These are phyloP conservation scores for Tipula helvola DNA, from an alignment of 2,888 invertebrate genomes.

Conservation along the genomic window DNA sequence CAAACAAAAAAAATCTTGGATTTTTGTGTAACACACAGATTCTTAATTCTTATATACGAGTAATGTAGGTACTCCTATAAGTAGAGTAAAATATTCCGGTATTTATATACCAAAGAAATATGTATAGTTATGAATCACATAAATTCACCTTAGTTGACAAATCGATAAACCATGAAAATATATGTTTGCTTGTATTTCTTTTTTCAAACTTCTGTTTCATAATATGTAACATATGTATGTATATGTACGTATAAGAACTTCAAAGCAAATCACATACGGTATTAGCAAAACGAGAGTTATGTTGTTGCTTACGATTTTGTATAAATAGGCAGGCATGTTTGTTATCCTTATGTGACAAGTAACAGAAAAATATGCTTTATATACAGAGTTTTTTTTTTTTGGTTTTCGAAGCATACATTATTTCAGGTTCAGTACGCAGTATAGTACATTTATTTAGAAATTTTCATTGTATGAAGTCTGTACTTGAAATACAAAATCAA, in stretches of 20 bases:
- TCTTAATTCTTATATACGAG: neutral
- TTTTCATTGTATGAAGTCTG: no score
- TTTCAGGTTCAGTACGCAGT: no score
- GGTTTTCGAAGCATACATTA: no score
- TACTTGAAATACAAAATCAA: no score
- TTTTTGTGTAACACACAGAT: neutral
- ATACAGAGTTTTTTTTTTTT: neutral
- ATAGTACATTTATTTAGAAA: no score
- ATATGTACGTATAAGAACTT: neutral
- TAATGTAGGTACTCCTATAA: neutral
- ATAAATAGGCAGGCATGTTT: neutral
- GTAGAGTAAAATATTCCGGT: neutral
- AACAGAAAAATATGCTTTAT: neutral
- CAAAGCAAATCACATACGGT: neutral
- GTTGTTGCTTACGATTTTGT: no score
- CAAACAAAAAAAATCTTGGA: neutral
- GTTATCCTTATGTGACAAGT: neutral
- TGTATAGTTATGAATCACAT: neutral
- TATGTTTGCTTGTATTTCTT: neutral
- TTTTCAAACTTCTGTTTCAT: neutral
- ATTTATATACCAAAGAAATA: neutral
- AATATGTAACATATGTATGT: neutral
- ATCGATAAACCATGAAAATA: neutral
- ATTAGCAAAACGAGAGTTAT: neutral
- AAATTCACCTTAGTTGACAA: conserved; percentile 4